Conservation (phyloP, 2,113 vertebrate species). For the Emydura subglobosa region DNA sequence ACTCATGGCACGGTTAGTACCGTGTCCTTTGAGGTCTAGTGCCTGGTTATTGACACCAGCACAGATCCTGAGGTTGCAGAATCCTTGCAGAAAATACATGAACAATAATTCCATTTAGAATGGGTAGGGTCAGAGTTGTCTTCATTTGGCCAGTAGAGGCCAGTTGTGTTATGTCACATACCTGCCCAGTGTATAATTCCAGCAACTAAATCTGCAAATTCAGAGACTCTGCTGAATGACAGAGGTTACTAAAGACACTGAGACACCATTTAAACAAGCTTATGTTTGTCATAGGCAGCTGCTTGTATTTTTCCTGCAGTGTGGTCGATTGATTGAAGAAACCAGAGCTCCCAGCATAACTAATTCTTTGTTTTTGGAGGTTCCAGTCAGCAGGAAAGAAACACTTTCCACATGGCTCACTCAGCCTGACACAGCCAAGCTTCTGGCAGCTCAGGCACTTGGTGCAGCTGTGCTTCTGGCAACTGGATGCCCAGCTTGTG, state of each 20-base stretch:
- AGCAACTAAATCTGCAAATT: neutral
- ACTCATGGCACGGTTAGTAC: conserved; percentile 95
- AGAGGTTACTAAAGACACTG: neutral
- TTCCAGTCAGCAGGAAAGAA: conserved; percentile 7
- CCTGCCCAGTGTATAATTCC: neutral
- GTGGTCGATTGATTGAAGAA: neutral
- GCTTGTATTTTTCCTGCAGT: conserved; percentile 43
- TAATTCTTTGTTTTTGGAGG: conserved; percentile 24
- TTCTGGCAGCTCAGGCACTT: neutral
- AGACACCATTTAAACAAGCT: neutral
- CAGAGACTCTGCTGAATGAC: neutral
- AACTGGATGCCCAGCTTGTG: conserved; percentile 3
- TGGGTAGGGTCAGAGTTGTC: neutral
- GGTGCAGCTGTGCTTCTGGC: neutral
- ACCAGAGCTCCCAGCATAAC: neutral
- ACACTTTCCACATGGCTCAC: neutral
- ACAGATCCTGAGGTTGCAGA: neutral
- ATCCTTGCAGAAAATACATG: neutral
- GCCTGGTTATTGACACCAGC: rapidly evolving
- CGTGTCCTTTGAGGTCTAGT: neutral
- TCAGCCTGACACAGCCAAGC: conserved; percentile 8
- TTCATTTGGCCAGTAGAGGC: neutral
- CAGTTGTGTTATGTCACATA: neutral
- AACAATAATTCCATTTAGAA: neutral
- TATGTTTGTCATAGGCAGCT: neutral